Evolutionary conservation across 1,140 invertebrate genomes (phyloP), one percentile per base, ranked within the genome.

Genomic region (Cydia strobilella): DNA sequence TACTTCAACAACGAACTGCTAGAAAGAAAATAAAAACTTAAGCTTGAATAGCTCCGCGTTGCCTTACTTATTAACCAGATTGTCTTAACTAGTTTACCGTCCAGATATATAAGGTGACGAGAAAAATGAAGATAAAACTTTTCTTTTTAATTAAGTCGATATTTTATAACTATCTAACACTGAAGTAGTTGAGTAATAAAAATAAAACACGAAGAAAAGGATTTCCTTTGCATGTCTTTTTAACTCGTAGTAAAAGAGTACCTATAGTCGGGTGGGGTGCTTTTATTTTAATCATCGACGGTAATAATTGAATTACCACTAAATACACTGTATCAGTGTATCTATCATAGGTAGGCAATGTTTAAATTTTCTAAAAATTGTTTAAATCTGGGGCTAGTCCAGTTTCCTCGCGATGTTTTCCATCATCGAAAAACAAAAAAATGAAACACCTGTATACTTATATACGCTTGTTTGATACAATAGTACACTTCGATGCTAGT

Each of bases 21-120:
- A 59, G 54, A 59, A 59, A 59, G 54, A 59, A 59, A 59, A 59
- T 23, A 59, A 59, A 54, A 59, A 20, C 54, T 59, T 9, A 54
- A 7, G 51, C 51, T 54, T n/a, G 7, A 54, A 54, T 54, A 59
- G 20, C 20, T 59, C 20, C 18, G 7, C 54, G 6, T 59, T 15
- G 15, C 15, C 54, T 51, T 51, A 51, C 54, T 59, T 59, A 59
- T 23, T 59, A 59, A 59, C 54, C 54, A 23, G 54, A 20, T 59
- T 23, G 20, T 51, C 54, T 23, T 23, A 54, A 54, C 51, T 54
- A 54, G 15, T 54, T 54, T 9, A 7, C 51, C n/a, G 51, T 54
- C n/a, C 1, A 1, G 54, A 23, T 20, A 59, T 23, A 59, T 18
- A 59, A 59, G 54, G 54, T 59, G 54, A 59, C 54, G 54, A 59